Base-by-base conservation (phyloP, 2,113 vertebrate species). In the Hypanus sabinus region DNA sequence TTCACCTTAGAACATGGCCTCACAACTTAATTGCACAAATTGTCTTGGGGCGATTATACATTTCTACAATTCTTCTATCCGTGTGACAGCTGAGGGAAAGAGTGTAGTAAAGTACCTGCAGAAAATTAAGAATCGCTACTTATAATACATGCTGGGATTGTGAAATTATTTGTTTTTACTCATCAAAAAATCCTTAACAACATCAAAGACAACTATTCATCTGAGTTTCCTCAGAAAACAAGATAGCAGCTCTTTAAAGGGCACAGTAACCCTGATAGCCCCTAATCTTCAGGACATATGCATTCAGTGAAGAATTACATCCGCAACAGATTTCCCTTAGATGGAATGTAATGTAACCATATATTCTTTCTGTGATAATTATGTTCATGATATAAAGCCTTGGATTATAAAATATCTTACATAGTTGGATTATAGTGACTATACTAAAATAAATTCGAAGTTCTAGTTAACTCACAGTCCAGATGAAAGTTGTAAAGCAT, bases 161-260 rank as follows among this genome's bases (percentile, higher is more conserved):
- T 57, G 10, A 27, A 30, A 90, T 33, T 90, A 65, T 62, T 93
- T 93, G 91, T 75, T 18, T 5, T 9, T 38, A 38, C 68, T 71
- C 36, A 93, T 20, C 90, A 75, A 73, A 55, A 73, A 55, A 33
- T 73, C 6, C 71, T 75, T 73, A 7, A 65, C 14, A 93, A 73
- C 33, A 73, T 73, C 91, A 93, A 93, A 73, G 70, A 93, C 38
- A 71, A 73, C 38, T 30, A 73, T 93, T 11, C 73, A 73, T 93
- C 73, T 93, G 68, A 33, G 70, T 73, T 93, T 55, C 9, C 70
- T 10, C 14, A 20, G 36, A 55, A 93, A 38, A 46, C 91, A 93
- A 46, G 36, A 68, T 70, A 27, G 1, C 20, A 60, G 22, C 22
- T 73, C 38, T 73, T 93, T 73, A 55, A 93, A 93, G 91, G 70